Percentiles rank a stretch among this genome's conserved stretches.
Evolutionary conservation across 2,888 invertebrate genomes (phyloP).

Genomic region (Campoletis raptor): DNA sequence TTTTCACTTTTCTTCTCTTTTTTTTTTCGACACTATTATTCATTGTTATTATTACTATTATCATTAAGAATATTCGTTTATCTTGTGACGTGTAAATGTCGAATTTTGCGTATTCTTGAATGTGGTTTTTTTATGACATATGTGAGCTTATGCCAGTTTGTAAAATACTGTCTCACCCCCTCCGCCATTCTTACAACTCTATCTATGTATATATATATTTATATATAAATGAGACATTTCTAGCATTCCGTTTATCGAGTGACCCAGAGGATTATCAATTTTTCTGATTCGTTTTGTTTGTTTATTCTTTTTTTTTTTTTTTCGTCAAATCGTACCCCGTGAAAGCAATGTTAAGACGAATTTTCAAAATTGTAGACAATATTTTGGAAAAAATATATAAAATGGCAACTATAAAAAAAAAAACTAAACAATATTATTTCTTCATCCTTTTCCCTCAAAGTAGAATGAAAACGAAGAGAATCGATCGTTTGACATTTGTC

Average conservation of each 20-base stretch:
- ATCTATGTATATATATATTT: slow-evolving; percentile 65
- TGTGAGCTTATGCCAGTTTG: slow-evolving; percentile 80
- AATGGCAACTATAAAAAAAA: too few relatives aligned
- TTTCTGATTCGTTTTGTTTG: neutral
- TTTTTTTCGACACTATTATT: slow-evolving; percentile 45
- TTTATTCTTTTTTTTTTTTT: neutral
- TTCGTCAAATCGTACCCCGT: neutral
- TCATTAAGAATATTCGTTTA: slow-evolving; percentile 35
- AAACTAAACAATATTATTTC: too few relatives aligned
- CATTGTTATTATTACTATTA: slow-evolving; percentile 27
- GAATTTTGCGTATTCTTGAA: neutral
- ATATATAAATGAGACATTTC: slow-evolving; percentile 64
- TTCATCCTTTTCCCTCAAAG: too few relatives aligned
- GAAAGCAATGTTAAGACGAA: neutral
- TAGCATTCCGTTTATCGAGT: neutral
- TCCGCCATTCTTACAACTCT: slow-evolving; percentile 60
- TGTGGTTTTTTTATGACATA: slow-evolving; percentile 1
- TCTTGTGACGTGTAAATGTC: slow-evolving; percentile 31
- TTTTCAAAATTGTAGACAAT: neutral
- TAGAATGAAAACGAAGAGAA: too few relatives aligned
- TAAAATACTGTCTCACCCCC: slow-evolving; percentile 80
- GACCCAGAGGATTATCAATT: neutral
- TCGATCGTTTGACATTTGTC: too few relatives aligned
- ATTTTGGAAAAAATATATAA: too few relatives aligned
- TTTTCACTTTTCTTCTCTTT: slow-evolving; percentile 51